These are phyloP conservation scores for Spodoptera littoralis DNA, from an alignment of 2,888 invertebrate species.

Conservation along the genomic window DNA sequence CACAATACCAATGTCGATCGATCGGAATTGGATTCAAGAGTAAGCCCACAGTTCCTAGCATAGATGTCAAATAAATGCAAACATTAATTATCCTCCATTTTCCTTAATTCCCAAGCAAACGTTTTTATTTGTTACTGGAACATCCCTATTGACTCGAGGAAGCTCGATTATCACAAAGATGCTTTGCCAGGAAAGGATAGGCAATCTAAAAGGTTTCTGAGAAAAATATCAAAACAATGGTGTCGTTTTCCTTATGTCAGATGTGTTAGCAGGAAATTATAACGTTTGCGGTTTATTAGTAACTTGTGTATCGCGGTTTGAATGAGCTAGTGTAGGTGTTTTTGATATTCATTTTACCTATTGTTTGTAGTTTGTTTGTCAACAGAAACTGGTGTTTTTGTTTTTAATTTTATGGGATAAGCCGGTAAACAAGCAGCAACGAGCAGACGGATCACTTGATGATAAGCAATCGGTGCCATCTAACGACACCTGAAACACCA, in stretches of 20 bases:
- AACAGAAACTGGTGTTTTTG: too few species aligned
- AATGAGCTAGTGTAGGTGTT: slow-evolving; percentile 16
- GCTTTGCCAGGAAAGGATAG: slow-evolving; percentile 47
- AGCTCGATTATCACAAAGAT: slow-evolving; percentile 39
- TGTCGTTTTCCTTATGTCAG: slow-evolving; percentile 51
- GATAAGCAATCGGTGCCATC: too few species aligned
- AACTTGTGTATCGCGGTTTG: slow-evolving; percentile 36
- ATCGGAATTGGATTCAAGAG: too few species aligned
- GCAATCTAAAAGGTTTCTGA: slow-evolving; percentile 44
- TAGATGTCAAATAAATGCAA: too few species aligned
- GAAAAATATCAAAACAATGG: slow-evolving; percentile 58
- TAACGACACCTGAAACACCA: too few species aligned
- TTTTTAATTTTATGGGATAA: too few species aligned
- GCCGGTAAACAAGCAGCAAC: too few species aligned
- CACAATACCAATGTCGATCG: too few species aligned
- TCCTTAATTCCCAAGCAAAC: slow-evolving; percentile 27
- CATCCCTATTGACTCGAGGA: slow-evolving; percentile 6
- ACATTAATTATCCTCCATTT: not conserved
- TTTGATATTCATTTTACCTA: too few species aligned
- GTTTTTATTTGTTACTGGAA: slow-evolving; percentile 39
- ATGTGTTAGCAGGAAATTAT: slow-evolving; percentile 45
- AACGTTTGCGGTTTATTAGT: slow-evolving; percentile 51
- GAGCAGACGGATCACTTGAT: too few species aligned
- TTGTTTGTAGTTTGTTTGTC: not conserved
- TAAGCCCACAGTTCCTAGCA: too few species aligned